Base-by-base conservation (phyloP, 1,140 invertebrate genomes). In the Lordiphosa mommai region DNA sequence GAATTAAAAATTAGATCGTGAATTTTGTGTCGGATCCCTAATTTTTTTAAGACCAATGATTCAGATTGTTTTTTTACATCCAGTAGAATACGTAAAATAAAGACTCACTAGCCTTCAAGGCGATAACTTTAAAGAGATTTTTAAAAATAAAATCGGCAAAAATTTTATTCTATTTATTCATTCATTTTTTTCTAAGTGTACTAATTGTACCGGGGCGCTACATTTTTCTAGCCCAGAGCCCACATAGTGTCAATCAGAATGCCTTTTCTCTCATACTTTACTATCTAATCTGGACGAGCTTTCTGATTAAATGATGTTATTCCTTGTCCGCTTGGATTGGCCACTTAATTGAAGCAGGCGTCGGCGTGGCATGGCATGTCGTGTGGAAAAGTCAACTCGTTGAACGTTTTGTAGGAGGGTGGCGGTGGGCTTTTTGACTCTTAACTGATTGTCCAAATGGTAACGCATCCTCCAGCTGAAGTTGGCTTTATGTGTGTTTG, bases 251-350 rank as follows among this genome's bases (percentile, higher is more conserved):
- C 30, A 32, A 47, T 47, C 59, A 16, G 16, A 20, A 34, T 40
- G 10, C 8, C 17, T 4, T 38, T 14, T 37, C 40, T 37, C 16
- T 17, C 30, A 23, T 48, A 12, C 3, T 14, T 12, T 29, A 32
- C 30, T 79, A 82, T 80, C 74, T 82, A 57, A 80, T 79, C 73
- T 53, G 29, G 20, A 14, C 10, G 50, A 41, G 34, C 12, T 16
- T 34, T 43, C 52, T 56, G 74, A 82, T 79, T 82, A 59, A 70
- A 61, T 61, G 64, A 77, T 69, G 74, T 66, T 60, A 37, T 38
- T 50, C 37, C 44, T 52, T 56, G 69, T 51, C 65, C 64, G 56
- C 70, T 52, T 23, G 56, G 57, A 67, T 79, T 64, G 69, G 60
- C 58, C 43, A 70, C 36, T 72, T 84, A 84, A 80, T 84, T 76